Conservation (phyloP, 1,140 invertebrate species). For the Danaus melanippus region DNA sequence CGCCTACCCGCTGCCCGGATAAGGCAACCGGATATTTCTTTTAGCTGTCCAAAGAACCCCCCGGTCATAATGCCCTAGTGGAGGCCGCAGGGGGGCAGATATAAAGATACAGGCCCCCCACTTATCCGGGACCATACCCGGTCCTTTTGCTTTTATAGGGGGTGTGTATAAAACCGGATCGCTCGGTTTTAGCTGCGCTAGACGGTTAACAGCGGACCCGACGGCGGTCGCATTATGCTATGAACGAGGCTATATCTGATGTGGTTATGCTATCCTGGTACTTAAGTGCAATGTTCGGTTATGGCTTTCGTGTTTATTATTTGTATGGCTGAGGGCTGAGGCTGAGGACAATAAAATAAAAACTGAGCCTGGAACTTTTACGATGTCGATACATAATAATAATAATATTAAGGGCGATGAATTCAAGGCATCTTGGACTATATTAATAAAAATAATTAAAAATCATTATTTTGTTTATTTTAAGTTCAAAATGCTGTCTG, state of each 20-base stretch:
- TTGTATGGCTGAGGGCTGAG: conserved; percentile 22
- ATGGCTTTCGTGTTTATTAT: conserved; percentile 42
- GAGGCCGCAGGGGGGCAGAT: conserved; percentile 53
- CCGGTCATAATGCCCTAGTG: conserved; percentile 64
- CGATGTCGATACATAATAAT: conserved; percentile 28
- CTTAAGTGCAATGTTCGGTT: conserved; percentile 53
- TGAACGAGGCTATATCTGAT: conserved; percentile 58
- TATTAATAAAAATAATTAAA: not conserved
- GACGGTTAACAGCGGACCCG: conserved; percentile 61
- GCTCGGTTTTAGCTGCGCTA: conserved; percentile 45
- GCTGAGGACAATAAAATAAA: conserved; percentile 44
- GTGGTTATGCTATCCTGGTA: conserved; percentile 53
- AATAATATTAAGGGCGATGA: conserved; percentile 11
- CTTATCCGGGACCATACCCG: conserved; percentile 68
- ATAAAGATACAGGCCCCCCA: conserved; percentile 70
- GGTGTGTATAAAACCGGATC: conserved; percentile 71
- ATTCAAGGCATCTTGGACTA: conserved; percentile 18
- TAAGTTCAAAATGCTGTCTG: too few relatives aligned
- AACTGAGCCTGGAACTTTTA: conserved; percentile 19
- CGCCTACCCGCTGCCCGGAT: conserved; percentile 43
- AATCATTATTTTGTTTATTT: too few relatives aligned
- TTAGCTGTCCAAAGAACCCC: conserved; percentile 68
- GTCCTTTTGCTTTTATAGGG: conserved; percentile 73
- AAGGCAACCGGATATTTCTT: conserved; percentile 70
- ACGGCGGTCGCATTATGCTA: conserved; percentile 64